These are phyloP conservation scores for Dynastes maya DNA, from an alignment of 2,888 invertebrate species.

Conservation along the genomic window DNA sequence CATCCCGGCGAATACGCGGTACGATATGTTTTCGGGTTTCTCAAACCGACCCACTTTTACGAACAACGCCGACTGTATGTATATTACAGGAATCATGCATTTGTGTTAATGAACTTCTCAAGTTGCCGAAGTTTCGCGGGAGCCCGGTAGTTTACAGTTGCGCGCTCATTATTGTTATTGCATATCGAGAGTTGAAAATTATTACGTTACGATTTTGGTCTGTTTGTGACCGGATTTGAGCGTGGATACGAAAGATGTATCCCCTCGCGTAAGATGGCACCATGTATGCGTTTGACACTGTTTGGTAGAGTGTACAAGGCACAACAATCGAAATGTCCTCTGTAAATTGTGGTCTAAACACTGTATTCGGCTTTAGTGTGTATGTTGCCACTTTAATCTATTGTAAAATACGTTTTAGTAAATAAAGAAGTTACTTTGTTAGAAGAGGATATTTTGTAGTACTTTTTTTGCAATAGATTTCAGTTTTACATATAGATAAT, in stretches of 20 bases:
- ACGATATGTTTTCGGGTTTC: not conserved
- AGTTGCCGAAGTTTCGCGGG: not conserved
- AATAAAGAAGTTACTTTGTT: no score
- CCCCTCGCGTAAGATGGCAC: not conserved
- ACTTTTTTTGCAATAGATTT: no score
- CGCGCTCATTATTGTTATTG: slow-evolving; percentile 5
- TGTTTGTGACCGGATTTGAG: not conserved
- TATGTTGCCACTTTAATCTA: no score
- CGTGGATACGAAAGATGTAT: not conserved
- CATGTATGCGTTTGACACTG: no score
- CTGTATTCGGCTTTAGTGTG: no score
- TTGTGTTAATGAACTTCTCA: slow-evolving; percentile 13
- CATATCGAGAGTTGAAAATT: not conserved
- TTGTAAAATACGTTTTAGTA: no score
- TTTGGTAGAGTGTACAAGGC: no score
- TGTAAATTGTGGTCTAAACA: no score
- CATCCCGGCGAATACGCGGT: no score
- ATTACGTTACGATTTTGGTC: slow-evolving; percentile 1
- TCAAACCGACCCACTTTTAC: not conserved
- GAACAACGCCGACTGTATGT: not conserved
- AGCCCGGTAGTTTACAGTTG: not conserved
- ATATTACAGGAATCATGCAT: slow-evolving; percentile 7
- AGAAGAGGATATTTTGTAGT: no score
- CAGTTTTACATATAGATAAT: no score
- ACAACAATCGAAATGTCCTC: no score